Base-by-base conservation (phyloP, 2,797 vertebrate species). In the Oceanodroma leucorhoa region DNA sequence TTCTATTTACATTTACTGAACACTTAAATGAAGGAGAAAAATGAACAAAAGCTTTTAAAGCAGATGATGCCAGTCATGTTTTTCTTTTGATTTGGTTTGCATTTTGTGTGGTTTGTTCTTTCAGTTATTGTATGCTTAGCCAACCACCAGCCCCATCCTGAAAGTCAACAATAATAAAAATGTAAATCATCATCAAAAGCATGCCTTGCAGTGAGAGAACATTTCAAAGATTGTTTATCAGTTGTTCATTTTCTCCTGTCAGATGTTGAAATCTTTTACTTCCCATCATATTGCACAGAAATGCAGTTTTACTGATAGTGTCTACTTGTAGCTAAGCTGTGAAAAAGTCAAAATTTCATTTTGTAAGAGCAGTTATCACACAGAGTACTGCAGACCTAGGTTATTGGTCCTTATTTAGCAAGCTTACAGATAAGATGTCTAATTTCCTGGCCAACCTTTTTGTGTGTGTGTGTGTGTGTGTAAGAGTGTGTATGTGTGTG, bases 401-500 rank as follows among this genome's bases (percentile, higher is more conserved):
- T 98, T 98, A 98, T 98, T 98, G 98, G 97, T 97, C 97, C 97
- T 98, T 97, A 97, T 98, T 98, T 98, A 98, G 96, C 95, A 94
- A 93, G 95, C 96, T 88, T 34, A 87, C 93, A 98, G 98, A 98
- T 98, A 98, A 98, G 98, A 98, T 97, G 97, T 98, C 98, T 98
- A 98, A 98, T 98, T 98, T 98, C 98, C 98, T 98, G 98, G 92
- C 97, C 95, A 91, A 87, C 89, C 72, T 90, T 95, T 91, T 61
- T 95, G n/a, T 94, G 78, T 94, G 88, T 88, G 60, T 96, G 65
- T 93, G 45, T 87, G 45, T 87, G 53, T 90, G 36, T 94, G 72
- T 88, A 54, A 72, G 55, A n/a, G 75, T 57, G 83, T 79, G 51
- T 93, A 38, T 96, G 82, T 96, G 83, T 95, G 67, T 62, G 58